phyloP scores from a whole-genome alignment of 2,888 invertebrate species.

The Liodrosophila aerea region DNA sequence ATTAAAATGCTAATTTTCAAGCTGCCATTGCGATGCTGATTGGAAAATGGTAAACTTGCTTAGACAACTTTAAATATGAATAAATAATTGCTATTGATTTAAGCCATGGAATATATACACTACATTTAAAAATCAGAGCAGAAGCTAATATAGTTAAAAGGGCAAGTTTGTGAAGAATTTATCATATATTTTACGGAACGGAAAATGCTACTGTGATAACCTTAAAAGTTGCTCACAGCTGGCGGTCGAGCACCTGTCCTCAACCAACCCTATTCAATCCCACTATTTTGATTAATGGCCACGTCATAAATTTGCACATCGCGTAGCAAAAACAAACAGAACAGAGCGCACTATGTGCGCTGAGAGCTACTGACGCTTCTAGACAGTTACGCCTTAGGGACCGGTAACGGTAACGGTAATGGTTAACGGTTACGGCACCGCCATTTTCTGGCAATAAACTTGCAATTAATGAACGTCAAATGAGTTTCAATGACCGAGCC shows the following conservation, averaged over 20 bases:
- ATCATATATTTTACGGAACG: too few species aligned
- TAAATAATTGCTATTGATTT: slow-evolving; percentile 1
- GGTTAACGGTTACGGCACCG: slow-evolving; percentile 4
- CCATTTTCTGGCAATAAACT: slow-evolving; percentile 69
- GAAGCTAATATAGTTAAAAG: too few species aligned
- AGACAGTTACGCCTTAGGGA: slow-evolving; percentile 8
- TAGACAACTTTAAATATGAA: background rate
- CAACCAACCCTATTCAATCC: background rate
- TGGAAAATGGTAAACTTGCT: slow-evolving; percentile 2
- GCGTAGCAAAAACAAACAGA: slow-evolving; percentile 21
- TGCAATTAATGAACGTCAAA: slow-evolving; percentile 61
- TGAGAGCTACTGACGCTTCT: slow-evolving; percentile 3
- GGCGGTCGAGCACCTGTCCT: slow-evolving; percentile 13
- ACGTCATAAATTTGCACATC: slow-evolving; percentile 55
- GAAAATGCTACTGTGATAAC: too few species aligned
- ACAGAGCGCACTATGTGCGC: slow-evolving; percentile 10
- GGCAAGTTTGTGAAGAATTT: too few species aligned
- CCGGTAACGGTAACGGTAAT: background rate
- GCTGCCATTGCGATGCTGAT: slow-evolving; percentile 9
- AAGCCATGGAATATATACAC: background rate
- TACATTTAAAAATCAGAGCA: too few species aligned
- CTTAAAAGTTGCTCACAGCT: slow-evolving; percentile 32
- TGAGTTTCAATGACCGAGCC: slow-evolving; percentile 49
- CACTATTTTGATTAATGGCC: slow-evolving; percentile 25
- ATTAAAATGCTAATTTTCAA: slow-evolving; percentile 38